Evolutionary conservation across 2,888 invertebrate genomes (phyloP), one percentile per base, ranked within the genome.

Genomic region (Xestia sexstrigata): DNA sequence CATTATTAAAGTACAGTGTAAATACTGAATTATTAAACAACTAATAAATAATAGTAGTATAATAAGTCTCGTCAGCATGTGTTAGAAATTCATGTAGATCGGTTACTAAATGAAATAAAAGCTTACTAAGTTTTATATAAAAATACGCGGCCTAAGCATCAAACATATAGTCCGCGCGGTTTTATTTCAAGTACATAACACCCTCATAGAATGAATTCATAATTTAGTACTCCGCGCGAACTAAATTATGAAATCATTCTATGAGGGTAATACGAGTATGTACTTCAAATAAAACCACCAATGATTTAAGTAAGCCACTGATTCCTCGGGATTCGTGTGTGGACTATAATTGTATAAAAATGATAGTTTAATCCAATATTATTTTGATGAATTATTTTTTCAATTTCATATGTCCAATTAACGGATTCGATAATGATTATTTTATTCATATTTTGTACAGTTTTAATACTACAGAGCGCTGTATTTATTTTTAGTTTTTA

Each of bases 81-180:
- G 39, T 73, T 81, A 85, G 83, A 65, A 69, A 81, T 70, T 77
- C 74, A 74, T 60, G 75, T 80, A 84, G 76, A 84, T 79, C 62
- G 67, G 74, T 87, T 82, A 76, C 74, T 83, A 70, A 83, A 76
- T 66, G 17, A 74, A 58, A 66, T 60, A 60, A 80, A 73, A 70
- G 52, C 20, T 70, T 45, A 77, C 52, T 77, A 71, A 71, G 65
- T 11, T 83, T 78, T 78, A 67, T 79, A 76, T 65, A 62, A 49
- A 49, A 71, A 68, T 74, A 75, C 39, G 52, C 69, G 87, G 87
- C 87, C 87, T 87, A 87, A 83, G 66, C 60, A 74, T 70, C 78
- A 58, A 80, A 62, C 67, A 9, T 11, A 42, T 11, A n/a, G n/a
- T 42, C 35, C 35, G 35, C 35, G 35, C 3, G 35, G 35, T 35